Base-by-base conservation (phyloP, 1,140 invertebrate genomes). In the Drosophila sp. region DNA sequence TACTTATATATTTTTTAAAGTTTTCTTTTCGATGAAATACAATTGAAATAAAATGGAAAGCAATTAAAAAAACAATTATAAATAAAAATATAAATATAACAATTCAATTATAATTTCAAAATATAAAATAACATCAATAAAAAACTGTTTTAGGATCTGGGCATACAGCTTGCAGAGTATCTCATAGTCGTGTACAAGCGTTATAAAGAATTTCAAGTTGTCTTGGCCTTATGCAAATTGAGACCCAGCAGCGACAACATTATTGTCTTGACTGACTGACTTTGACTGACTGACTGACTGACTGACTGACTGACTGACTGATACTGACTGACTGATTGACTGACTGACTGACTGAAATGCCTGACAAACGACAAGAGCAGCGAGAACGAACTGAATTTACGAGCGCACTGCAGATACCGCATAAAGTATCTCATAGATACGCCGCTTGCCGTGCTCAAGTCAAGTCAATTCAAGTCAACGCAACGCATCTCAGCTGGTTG, bases 341-440 rank as follows among this genome's bases (percentile, higher is more conserved):
- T 62, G 61, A 72, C 46, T 67, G 48, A 71, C 59, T 84, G 61
- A 77, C 64, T 72, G 81, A 78, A 57, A 78, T 76, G 78, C 82
- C 78, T 87, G 82, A 87, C 82, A 87, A 70, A 72, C 73, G 64
- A 76, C 78, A 46, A 65, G 36, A 50, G 27, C 32, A 62, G 69
- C 61, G 40, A 16, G 62, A 73, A 54, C 51, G 63, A 74, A 84
- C 65, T 69, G 79, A 87, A 86, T 86, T 86, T 86, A 86, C 53
- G 83, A 86, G 82, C 82, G 51, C 66, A 82, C 40, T 86, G 82
- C 82, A 86, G 82, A 89, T 87, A 82, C 64, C 82, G 82, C 81
- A 84, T 79, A 89, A 87, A 89, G 83, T 78, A 89, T 87, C 82
- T 63, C 38, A 66, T 71, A 87, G 82, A 78, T 76, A 56, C 61